Conservation (phyloP, 2,888 invertebrate species). For the Dusona sp. region DNA sequence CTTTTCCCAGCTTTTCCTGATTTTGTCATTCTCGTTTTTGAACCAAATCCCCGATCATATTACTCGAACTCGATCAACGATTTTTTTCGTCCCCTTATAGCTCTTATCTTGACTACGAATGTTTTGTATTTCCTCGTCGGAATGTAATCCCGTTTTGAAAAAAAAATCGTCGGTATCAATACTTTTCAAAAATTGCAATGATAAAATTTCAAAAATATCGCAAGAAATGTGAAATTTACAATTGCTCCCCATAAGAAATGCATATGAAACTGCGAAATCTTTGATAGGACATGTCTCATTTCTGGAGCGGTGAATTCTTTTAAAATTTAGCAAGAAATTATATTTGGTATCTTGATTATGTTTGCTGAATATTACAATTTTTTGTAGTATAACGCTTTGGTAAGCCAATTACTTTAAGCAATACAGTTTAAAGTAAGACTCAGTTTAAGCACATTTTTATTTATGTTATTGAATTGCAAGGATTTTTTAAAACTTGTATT, state of each 20-base stretch:
- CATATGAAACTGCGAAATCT: too few relatives aligned
- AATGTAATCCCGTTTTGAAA: neutral
- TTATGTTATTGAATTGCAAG: neutral
- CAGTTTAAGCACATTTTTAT: neutral
- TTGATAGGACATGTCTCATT: too few relatives aligned
- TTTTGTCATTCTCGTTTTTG: constrained; percentile 40
- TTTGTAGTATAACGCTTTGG: too few relatives aligned
- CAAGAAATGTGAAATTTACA: too few relatives aligned
- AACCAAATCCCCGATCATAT: constrained; percentile 13
- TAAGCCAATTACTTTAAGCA: too few relatives aligned
- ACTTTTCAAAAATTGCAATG: neutral
- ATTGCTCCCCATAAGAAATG: too few relatives aligned
- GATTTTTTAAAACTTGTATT: neutral
- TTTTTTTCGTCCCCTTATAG: neutral
- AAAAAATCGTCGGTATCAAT: neutral
- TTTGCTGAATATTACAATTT: too few relatives aligned
- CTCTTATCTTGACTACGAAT: constrained; percentile 10
- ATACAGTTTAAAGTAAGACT: too few relatives aligned
- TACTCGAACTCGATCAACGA: constrained; percentile 5
- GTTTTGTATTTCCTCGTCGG: neutral
- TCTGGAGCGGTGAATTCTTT: too few relatives aligned
- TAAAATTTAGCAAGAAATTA: too few relatives aligned
- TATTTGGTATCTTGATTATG: too few relatives aligned
- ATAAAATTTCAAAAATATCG: too few relatives aligned
- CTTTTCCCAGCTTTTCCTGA: constrained; percentile 35